phyloP scores from a whole-genome alignment of 2,113 vertebrate genomes.

The Callopanchax toddi region DNA sequence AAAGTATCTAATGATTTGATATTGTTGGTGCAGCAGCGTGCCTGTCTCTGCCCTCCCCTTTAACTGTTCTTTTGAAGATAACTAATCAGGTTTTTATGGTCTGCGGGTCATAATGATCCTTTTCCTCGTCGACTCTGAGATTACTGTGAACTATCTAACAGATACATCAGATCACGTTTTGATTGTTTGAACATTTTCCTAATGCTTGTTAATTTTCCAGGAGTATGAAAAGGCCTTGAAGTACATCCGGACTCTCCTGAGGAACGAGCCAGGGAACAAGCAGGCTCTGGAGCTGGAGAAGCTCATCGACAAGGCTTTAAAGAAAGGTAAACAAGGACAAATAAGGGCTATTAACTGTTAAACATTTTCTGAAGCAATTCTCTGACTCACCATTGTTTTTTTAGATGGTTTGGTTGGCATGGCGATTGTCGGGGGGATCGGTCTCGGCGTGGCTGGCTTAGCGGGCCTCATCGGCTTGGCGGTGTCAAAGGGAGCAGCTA shows the following conservation, averaged over 20 bases:
- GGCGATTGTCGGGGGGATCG: conserved; percentile 91
- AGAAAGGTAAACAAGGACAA: conserved; percentile 81
- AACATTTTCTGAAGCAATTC: neutral
- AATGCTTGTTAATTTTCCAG: conserved; percentile 53
- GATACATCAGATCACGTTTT: neutral
- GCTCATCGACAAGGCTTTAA: conserved; percentile 88
- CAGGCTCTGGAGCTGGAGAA: conserved; percentile 88
- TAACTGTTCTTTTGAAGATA: neutral
- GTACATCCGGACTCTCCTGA: conserved; percentile 85
- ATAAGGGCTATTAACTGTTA: too few species aligned
- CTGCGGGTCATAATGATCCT: conserved; percentile 17
- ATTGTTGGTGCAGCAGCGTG: neutral
- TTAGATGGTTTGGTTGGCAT: conserved; percentile 92
- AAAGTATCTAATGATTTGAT: too few species aligned
- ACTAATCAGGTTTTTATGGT: conserved; percentile 18
- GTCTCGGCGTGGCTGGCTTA: conserved; percentile 86
- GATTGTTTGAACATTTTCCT: neutral
- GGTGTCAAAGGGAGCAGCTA: conserved; percentile 86
- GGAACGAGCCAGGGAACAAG: conserved; percentile 88
- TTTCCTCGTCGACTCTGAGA: neutral
- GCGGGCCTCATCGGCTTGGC: conserved; percentile 90
- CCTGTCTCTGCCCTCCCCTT: conserved; percentile 12
- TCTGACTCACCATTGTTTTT: neutral
- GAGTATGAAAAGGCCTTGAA: conserved; percentile 91
- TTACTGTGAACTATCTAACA: neutral